Evolutionary conservation across 2,113 vertebrate species (phyloP), one percentile per base, ranked within the genome.

Genomic region (Pagrus major): DNA sequence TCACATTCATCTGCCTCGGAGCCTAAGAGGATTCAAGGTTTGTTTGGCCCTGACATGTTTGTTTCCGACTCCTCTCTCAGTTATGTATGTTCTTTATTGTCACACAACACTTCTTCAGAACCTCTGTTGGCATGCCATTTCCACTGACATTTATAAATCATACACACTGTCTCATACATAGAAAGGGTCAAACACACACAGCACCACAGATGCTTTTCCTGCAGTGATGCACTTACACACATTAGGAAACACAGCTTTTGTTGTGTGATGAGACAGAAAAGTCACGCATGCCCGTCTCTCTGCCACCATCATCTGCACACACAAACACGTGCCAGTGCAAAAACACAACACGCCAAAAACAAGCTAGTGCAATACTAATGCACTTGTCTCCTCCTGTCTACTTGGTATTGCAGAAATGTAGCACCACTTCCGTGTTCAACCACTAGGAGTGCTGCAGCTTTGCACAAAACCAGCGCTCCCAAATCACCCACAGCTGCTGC

Each of bases 381-480:
- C 69, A 67, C 73, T 79, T 51, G 65, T 78, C 52, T 71, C 41
- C 69, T 84, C 61, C 37, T 80, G 78, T 73, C 80, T 87, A 33
- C 33, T 71, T 76, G 41, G 21, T 71, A 85, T 85, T 80, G 61
- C 68, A 84, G 51, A 83, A 78, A 49, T 69, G 52, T 63, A 23
- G 44, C 39, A 0, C 16, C 27, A 41, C 9, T 71, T 85, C 76
- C 58, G 12, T 23, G 18, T 52, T 76, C 37, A 21, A 65, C 91
- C 93, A 92, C 89, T 89, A 78, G 93, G 83, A 49, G 88, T 29
- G 92, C 93, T 93, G 89, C 89, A 88, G 92, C 90, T 90, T 88
- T 80, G 89, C 91, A 88, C 18, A 92, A 89, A 84, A 75, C 6
- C 63, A 69, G 65, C 6, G 1, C 61, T 66, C 44, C 18, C 23